Evolutionary conservation across 2,113 vertebrate genomes (phyloP).

Genomic region (Corythaixoides concolor): DNA sequence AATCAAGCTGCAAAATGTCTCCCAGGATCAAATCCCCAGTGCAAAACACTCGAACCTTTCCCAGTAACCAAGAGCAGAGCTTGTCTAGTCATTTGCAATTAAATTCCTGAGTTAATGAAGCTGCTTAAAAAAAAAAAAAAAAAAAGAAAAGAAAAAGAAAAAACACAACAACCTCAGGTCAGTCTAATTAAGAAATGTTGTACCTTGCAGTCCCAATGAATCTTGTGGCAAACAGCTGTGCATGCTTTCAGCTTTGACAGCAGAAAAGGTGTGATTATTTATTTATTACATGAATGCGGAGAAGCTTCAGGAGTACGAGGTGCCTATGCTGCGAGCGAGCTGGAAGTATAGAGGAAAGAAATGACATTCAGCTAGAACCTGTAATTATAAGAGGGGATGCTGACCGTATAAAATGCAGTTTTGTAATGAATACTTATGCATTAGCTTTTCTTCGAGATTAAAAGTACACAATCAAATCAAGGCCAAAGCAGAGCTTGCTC

Average conservation of each 20-base stretch:
- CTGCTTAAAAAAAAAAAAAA: conserved; percentile 6
- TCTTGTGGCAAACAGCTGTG: conserved; percentile 59
- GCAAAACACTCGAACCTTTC: conserved; percentile 45
- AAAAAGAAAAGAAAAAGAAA: neutral
- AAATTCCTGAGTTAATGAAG: conserved; percentile 55
- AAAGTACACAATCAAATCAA: conserved; percentile 61
- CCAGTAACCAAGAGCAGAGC: conserved; percentile 24
- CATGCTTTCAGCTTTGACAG: conserved; percentile 57
- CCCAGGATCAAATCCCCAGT: conserved; percentile 28
- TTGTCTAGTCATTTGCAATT: conserved; percentile 60
- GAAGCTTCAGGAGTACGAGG: conserved; percentile 2
- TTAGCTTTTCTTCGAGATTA: conserved; percentile 54
- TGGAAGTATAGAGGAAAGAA: conserved; percentile 9
- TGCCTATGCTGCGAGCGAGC: neutral
- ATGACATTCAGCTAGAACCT: conserved; percentile 29
- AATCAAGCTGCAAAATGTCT: conserved; percentile 34
- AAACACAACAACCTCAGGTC: conserved; percentile 40
- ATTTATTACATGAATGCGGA: conserved; percentile 29
- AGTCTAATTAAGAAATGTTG: conserved; percentile 64
- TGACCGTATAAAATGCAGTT: conserved; percentile 49
- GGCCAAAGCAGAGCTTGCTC: conserved; percentile 50
- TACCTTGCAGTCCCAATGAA: conserved; percentile 49
- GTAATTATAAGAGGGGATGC: conserved; percentile 29
- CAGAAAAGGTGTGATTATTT: conserved; percentile 64
- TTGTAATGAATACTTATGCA: conserved; percentile 57